Evolutionary conservation across 2,888 invertebrate species (phyloP), one percentile per base, ranked within the genome.

Genomic region (Meiosimyza decipiens): DNA sequence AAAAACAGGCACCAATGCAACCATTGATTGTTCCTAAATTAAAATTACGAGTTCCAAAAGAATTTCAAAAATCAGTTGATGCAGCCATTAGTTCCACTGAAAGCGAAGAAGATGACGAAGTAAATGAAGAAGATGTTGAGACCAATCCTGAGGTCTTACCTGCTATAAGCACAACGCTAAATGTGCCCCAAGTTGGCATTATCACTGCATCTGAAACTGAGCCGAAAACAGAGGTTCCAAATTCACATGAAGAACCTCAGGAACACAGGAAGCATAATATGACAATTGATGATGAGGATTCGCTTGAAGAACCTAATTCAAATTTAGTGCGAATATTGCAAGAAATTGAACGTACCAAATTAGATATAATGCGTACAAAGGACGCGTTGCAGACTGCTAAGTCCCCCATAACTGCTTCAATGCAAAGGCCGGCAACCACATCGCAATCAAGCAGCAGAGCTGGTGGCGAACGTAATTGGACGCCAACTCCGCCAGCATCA

Each of bases 21-120:
- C 75, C 62, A 0, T 77, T 86, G 47, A 81, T 86, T 86, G 91
- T 92, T 77, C 92, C 91, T 79, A 93, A 93, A 85, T 87, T 93
- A 71, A 93, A 92, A 77, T 88, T 93, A 33, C 90, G 92, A 84
- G 89, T 91, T 77, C 91, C 91, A 62, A 91, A 90, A 83, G 90
- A 90, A 80, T 89, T 90, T 76, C 87, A 87, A 65, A 86, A 85
- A 67, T 83, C 86, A 0, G 85, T 85, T 18, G 85, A 86, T 75
- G 86, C 85, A n/a, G 87, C 82, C 59, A 79, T 85, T 3, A 85
- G 85, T 28, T 85, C 86, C 7, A 82, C 84, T 0, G 87, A 87
- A 47, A 84, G 82, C 65, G 86, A 84, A 16, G 85, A 84, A 6
- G 83, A 84, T n/a, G 77, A 76, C 18, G 76, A 78, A n/a, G 74